phyloP scores from a whole-genome alignment of 2,797 vertebrate species.

The Manis pentadactyla region DNA sequence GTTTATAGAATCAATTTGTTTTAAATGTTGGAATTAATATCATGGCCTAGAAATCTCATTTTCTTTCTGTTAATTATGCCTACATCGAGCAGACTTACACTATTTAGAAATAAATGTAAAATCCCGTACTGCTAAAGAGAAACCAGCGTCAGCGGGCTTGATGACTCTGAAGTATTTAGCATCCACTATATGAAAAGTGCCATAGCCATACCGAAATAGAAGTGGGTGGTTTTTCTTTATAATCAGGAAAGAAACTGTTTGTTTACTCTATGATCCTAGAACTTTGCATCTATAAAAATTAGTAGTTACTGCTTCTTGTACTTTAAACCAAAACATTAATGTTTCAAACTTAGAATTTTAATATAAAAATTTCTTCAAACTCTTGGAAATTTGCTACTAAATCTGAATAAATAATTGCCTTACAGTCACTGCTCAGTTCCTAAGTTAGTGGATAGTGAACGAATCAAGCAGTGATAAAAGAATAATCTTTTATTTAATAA shows the following conservation, averaged over 20 bases:
- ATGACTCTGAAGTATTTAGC: background rate
- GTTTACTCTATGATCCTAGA: background rate
- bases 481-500: background rate
- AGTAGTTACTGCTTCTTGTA: background rate
- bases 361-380: background rate
- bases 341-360: background rate
- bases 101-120: background rate
- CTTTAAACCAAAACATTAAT: background rate
- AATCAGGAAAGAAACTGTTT: background rate
- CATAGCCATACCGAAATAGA: background rate
- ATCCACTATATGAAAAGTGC: background rate
- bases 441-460: background rate
- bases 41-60: slow-evolving; percentile 35
- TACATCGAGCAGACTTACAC: background rate
- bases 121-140: background rate
- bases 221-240: background rate
- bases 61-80: background rate
- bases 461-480: background rate
- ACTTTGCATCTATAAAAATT: background rate
- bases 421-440: background rate
- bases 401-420: background rate
- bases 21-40: background rate
- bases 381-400: background rate
- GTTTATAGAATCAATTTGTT: slow-evolving; percentile 8
- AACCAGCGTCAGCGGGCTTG: background rate